Base-by-base conservation (phyloP, 2,888 invertebrate species). In the Cistogaster globosa region DNA sequence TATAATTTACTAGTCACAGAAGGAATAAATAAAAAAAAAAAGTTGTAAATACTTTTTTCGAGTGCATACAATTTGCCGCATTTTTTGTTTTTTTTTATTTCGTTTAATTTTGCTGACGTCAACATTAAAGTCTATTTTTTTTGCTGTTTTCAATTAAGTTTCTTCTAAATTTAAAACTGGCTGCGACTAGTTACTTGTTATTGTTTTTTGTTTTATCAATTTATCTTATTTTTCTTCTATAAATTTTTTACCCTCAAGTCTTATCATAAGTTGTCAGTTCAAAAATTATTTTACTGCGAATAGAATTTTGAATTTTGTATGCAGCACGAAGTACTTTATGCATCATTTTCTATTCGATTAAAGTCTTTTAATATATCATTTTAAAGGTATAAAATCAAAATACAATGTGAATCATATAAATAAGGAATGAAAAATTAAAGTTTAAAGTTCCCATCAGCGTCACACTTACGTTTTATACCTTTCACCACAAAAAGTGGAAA, bases 21-120 rank as follows among this genome's bases (percentile, higher is more conserved):
- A 51, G 36, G 72, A n/a, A 32, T 67, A 55, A n/a, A 71, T 67
- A 11, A 6, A 69, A 55, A n/a, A 71, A 76, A 11, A 6, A 69
- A 12, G 26, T 16, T 22, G 51, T 53, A 42, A 42, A 42, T 9
- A 45, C 9, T 51, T 45, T 53, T 80, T 38, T 45, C 16, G 67
- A 81, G 63, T 81, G 48, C 72, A 78, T 74, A 51, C 38, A 57
- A 69, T 69, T 79, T 84, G 79, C 79, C 68, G 78, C 78, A 83
- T 68, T 74, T 83, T 69, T 67, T 6, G 8, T 32, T 32, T 32
- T 32, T 32, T 68, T 74, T 83, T 32, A 8, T 69, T 67, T 63
- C 42, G 26, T 22, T 55, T 48, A 48, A 48, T 57, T 78, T 53
- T 72, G 74, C 62, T 78, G 74, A 83, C 83, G 83, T 74, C 67